Base-by-base conservation (phyloP, 2,113 vertebrate species). In the Oreotragus oreotragus region DNA sequence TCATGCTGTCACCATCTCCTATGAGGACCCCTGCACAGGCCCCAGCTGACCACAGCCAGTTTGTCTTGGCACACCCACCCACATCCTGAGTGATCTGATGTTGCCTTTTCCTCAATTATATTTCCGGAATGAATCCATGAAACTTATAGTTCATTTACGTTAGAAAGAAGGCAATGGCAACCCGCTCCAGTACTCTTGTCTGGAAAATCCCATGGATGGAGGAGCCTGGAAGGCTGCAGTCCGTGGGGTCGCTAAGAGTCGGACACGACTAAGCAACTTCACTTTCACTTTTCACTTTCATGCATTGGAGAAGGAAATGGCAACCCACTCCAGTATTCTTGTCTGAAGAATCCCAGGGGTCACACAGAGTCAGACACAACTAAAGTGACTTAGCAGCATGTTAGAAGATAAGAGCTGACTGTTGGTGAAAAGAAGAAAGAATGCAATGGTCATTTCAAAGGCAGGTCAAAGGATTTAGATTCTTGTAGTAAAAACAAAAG, bases 41-140 rank as follows among this genome's bases (percentile, higher is more conserved):
- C 28, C 30, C 25, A 5, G 2, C 1, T 30, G 66, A 57, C n/a
- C 45, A 5, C 0, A 5, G 13, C 19, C 23, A 13, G 19, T 39
- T 70, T 47, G 19, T 45, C 13, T 30, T 49, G 47, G 13, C 16
- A 80, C 7, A 30, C 7, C 19, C 43, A 14, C 33, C 17, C 25
- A 1, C 1, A 28, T 14, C 60, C 25, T 57, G 36, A 36, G 12
- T 17, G 6, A 51, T 30, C n/a, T 77, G 27, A 57, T 51, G 23
- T 55, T 64, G 23, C 58, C 60, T 53, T 91, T 88, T 84, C 45
- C 39, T 84, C 23, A 57, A 3, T 51, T 80, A 64, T 30, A 79
- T 33, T 91, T 94, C 28, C 87, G 62, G 51, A 95, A 47, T 62
- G 19, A 73, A 55, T 84, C 36, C 70, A 28, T 47, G 25, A 47